Percentiles rank a stretch among this genome's conserved stretches.
Conservation (phyloP, 2,888 invertebrate species). For the Eupithecia insigniata region DNA sequence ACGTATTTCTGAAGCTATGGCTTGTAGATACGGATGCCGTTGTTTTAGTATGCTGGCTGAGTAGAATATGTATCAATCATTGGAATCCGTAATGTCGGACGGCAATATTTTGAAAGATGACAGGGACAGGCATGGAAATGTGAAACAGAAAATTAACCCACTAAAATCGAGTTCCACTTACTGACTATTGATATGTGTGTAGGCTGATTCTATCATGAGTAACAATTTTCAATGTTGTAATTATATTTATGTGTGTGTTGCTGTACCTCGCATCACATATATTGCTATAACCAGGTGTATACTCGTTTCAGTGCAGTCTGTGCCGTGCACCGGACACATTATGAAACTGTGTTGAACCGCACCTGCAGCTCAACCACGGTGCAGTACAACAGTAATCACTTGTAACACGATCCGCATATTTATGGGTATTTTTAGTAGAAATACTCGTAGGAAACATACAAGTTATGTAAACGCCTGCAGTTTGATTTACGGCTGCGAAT, state of each 20-base stretch:
- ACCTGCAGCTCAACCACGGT: not conserved
- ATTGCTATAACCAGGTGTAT: not conserved
- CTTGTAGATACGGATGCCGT: not conserved
- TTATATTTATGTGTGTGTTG: not conserved
- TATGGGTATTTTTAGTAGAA: not conserved
- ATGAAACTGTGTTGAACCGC: not conserved
- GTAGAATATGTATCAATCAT: not conserved
- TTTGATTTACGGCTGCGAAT: slow-evolving; percentile 25
- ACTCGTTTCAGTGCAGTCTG: not conserved
- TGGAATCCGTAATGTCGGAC: not conserved
- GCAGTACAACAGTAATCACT: not conserved
- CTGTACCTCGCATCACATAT: not conserved
- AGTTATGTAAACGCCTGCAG: slow-evolving; percentile 21
- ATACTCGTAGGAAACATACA: slow-evolving; percentile 15
- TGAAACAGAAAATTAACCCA: not conserved
- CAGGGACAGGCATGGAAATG: not conserved
- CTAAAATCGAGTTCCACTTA: not conserved
- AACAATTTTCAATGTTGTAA: not conserved
- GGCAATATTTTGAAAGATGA: not conserved
- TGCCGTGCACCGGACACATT: not conserved
- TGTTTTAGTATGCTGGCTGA: too few species aligned
- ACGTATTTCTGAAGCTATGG: not conserved
- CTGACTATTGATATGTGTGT: not conserved
- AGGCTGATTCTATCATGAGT: not conserved
- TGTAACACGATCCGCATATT: not conserved